Percentiles rank a stretch among this genome's conserved stretches.
Conservation (phyloP, 2,113 vertebrate genomes). For the Anolis carolinensis region DNA sequence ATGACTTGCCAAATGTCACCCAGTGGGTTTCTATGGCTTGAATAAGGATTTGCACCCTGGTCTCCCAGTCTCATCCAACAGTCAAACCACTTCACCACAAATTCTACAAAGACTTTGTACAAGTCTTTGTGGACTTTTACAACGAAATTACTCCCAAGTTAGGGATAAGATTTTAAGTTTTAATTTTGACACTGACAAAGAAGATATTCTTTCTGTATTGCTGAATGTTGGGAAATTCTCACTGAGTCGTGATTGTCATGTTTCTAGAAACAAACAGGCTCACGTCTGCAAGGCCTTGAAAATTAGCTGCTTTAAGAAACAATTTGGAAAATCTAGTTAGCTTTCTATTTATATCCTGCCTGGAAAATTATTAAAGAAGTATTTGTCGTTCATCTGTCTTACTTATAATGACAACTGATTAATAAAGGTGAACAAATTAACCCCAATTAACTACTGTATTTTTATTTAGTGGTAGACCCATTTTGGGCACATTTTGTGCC, state of each 20-base stretch:
- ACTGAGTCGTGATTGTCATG: not conserved
- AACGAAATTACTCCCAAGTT: not conserved
- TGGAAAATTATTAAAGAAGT: not conserved
- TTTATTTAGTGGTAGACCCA: not conserved
- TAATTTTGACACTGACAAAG: not conserved
- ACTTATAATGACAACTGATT: constrained; percentile 3
- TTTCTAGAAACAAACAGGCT: not conserved
- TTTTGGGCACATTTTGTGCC: not conserved
- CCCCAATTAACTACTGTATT: constrained; percentile 14
- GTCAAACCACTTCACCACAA: no score
- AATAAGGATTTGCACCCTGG: no score
- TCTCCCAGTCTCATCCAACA: no score
- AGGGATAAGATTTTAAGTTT: not conserved
- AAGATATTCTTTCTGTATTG: not conserved
- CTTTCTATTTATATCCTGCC: not conserved
- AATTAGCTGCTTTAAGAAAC: not conserved
- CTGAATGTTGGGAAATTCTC: not conserved
- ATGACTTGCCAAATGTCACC: no score
- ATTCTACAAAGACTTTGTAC: no score
- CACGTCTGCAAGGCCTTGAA: not conserved
- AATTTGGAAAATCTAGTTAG: not conserved
- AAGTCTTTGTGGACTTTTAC: no score
- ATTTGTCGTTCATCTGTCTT: constrained; percentile 13
- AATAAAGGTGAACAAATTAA: constrained; percentile 13
- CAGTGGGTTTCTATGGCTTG: no score